Conservation (phyloP, 1,140 invertebrate genomes). For the Drosophila setifemur region DNA sequence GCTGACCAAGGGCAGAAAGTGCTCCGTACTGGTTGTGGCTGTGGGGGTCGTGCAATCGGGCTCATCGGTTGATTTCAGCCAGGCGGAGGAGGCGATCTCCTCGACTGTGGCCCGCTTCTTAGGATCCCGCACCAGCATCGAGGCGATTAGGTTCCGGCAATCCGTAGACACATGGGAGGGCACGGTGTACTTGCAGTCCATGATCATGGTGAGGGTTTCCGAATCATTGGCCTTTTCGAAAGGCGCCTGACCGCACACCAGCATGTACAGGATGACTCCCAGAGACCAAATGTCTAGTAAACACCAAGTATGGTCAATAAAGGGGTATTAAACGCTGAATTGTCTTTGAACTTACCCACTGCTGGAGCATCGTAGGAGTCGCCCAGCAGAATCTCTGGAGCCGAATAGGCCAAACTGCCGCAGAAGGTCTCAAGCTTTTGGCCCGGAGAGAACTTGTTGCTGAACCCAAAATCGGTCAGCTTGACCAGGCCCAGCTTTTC, state of each 20-base stretch:
- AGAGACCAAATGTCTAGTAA: slow-evolving; percentile 96
- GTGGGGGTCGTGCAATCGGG: slow-evolving; percentile 42
- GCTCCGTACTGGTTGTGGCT: slow-evolving; percentile 76
- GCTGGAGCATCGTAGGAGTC: slow-evolving; percentile 97
- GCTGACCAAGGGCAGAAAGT: slow-evolving; percentile 90
- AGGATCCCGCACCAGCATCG: slow-evolving; percentile 96
- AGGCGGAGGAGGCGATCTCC: slow-evolving; percentile 94
- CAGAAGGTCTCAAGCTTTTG: slow-evolving; percentile 99
- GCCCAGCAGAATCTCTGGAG: slow-evolving; percentile 98
- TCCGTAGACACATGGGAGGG: slow-evolving; percentile 93
- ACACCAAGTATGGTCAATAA: slow-evolving; percentile 16
- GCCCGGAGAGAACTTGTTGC: slow-evolving; percentile 97
- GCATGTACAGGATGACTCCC: slow-evolving; percentile 99
- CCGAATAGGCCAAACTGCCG: slow-evolving; percentile 99
- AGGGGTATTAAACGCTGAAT: background rate
- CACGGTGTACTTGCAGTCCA: slow-evolving; percentile 99
- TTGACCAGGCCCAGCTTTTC: slow-evolving; percentile 98
- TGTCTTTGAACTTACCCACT: slow-evolving; percentile 87
- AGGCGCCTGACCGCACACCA: slow-evolving; percentile 97
- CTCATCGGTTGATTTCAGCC: slow-evolving; percentile 86
- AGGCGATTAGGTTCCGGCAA: slow-evolving; percentile 92
- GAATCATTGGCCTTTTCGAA: slow-evolving; percentile 99
- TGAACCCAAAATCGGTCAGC: slow-evolving; percentile 99
- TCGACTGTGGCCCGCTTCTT: slow-evolving; percentile 93
- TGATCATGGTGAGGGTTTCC: slow-evolving; percentile 99